These are phyloP conservation scores for Zaprionus camerounensis DNA, from an alignment of 1,140 invertebrate genomes.

Conservation along the genomic window DNA sequence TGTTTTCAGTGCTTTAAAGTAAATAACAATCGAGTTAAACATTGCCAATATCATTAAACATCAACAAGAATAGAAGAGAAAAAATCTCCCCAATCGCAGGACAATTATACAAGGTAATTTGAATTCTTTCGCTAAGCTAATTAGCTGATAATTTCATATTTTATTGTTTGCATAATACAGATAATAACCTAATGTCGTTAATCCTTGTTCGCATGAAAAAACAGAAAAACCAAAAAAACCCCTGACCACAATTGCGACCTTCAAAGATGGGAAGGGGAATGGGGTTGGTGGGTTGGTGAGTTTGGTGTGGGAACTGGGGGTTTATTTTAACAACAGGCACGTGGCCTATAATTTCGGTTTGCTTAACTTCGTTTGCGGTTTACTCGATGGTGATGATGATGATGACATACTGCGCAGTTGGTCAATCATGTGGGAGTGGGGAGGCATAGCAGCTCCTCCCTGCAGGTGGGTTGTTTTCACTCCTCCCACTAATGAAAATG, in stretches of 20 bases:
- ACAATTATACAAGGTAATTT: conserved; percentile 52
- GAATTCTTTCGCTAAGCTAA: conserved; percentile 57
- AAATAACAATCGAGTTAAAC: conserved; percentile 30
- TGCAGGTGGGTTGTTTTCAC: neutral
- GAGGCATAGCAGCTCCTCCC: neutral
- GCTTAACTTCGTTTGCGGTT: conserved; percentile 41
- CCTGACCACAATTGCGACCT: conserved; percentile 42
- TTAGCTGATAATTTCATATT: conserved; percentile 63
- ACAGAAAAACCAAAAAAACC: conserved; percentile 10
- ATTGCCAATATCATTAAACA: conserved; percentile 5
- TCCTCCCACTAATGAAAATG: neutral
- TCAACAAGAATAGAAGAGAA: conserved; percentile 16
- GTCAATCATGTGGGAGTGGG: neutral
- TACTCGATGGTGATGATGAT: conserved; percentile 27
- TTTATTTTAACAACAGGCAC: conserved; percentile 24
- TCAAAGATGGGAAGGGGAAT: neutral
- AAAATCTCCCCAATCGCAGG: conserved; percentile 5
- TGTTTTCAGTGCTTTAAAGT: conserved; percentile 26
- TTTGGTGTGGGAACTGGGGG: neutral
- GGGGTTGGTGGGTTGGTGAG: neutral
- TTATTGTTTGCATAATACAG: conserved; percentile 61
- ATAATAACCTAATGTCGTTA: conserved; percentile 60
- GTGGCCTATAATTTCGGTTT: conserved; percentile 40
- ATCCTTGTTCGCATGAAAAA: neutral
- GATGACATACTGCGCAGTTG: conserved; percentile 12